phyloP scores from a whole-genome alignment of 2,797 vertebrate genomes.

The Gadopsis bispinosus region DNA sequence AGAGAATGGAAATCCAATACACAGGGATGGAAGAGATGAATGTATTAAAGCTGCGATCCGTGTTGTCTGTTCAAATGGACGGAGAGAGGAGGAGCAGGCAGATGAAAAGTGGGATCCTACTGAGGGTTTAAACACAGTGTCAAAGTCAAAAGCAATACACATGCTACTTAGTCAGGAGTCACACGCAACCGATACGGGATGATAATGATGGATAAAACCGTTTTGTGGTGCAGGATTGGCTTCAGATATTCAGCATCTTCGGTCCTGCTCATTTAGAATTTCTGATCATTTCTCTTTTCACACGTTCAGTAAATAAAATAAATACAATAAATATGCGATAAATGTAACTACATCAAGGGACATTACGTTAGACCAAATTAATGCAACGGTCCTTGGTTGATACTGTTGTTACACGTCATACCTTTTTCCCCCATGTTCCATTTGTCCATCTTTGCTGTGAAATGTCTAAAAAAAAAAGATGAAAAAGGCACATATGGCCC shows the following conservation, averaged over 20 bases:
- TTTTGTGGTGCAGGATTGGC: too few relatives aligned
- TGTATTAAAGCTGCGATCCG: constrained; percentile 53
- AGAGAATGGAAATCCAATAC: constrained; percentile 57
- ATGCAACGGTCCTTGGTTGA: neutral
- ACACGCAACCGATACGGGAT: neutral
- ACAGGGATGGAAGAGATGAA: constrained; percentile 44
- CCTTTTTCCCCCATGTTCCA: neutral
- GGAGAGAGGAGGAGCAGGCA: constrained; percentile 22
- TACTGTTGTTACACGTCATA: neutral
- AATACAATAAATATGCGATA: neutral
- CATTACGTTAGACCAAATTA: neutral
- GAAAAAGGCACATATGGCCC: neutral
- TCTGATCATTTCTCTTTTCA: neutral
- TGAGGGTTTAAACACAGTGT: constrained; percentile 46
- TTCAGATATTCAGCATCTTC: neutral
- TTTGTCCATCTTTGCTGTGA: neutral
- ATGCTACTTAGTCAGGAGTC: constrained; percentile 25
- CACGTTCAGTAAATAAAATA: neutral
- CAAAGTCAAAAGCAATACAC: constrained; percentile 39
- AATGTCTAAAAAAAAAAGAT: neutral
- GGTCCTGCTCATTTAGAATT: neutral
- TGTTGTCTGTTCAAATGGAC: constrained; percentile 52
- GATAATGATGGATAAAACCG: neutral
- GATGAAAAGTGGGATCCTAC: constrained; percentile 33
- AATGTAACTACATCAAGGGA: neutral